phyloP scores from a whole-genome alignment of 2,113 vertebrate species.

The Gymnogyps californianus region DNA sequence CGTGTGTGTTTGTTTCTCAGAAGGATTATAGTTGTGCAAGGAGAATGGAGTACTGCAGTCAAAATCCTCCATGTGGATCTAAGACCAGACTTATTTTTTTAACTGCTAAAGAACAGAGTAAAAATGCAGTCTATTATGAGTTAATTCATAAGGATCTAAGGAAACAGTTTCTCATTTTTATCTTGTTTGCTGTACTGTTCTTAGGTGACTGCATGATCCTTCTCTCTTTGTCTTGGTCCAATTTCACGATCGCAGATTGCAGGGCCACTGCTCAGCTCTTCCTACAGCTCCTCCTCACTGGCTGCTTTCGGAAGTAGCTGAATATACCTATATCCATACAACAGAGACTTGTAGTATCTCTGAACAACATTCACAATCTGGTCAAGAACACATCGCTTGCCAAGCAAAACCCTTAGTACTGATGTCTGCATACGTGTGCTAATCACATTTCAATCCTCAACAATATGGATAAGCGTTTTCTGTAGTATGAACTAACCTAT shows the following conservation, averaged over 20 bases:
- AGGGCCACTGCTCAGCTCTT: not conserved
- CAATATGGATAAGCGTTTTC: not conserved
- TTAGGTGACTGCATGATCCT: not conserved
- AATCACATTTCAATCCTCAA: not conserved
- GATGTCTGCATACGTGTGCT: not conserved
- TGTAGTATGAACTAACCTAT: not conserved
- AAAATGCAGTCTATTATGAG: not conserved
- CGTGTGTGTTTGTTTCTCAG: not conserved
- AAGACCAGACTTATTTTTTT: not conserved
- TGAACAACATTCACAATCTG: not conserved
- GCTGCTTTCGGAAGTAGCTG: not conserved
- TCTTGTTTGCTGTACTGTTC: not conserved
- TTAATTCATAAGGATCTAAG: not conserved
- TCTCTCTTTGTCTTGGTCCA: not conserved
- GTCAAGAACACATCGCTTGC: not conserved
- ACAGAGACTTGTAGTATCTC: not conserved
- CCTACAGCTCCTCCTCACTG: not conserved
- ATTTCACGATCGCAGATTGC: fast-evolving
- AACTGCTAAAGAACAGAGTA: not conserved
- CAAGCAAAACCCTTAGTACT: not conserved
- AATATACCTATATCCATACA: not conserved
- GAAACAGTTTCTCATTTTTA: not conserved
- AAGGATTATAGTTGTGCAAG: not conserved
- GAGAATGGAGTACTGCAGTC: not conserved
- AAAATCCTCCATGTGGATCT: not conserved